Percentiles rank a stretch among this genome's conserved stretches.
Evolutionary conservation across 1,140 invertebrate species (phyloP).

Genomic region (Radopholus similis): DNA sequence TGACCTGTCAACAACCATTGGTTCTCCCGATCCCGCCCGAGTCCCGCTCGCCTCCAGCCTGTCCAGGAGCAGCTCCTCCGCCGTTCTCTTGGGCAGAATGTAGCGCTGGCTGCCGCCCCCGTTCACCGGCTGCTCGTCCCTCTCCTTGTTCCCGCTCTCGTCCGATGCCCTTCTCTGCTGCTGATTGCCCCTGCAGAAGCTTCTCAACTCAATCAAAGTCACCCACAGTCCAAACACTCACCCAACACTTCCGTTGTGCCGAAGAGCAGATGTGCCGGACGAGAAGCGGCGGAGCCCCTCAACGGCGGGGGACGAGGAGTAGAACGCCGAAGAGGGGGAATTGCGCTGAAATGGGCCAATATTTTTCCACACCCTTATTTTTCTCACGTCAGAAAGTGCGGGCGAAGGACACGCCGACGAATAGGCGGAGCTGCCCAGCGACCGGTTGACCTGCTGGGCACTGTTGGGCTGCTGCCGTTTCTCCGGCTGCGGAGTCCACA

Average conservation of each 20-base stretch:
- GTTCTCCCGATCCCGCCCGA: background rate
- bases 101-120: background rate
- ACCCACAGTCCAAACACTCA: background rate
- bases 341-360: background rate
- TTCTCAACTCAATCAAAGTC: background rate
- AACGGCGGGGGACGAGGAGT: background rate
- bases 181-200: background rate
- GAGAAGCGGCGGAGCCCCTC: background rate
- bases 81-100: slow-evolving; percentile 22
- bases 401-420: background rate
- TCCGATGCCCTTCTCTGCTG: background rate
- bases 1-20: slow-evolving; percentile 17
- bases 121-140: background rate
- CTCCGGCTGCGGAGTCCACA: background rate
- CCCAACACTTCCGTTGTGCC: background rate
- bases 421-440: background rate
- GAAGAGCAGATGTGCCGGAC: background rate
- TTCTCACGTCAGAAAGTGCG: no score
- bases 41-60: slow-evolving; percentile 19
- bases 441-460: background rate
- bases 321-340: background rate
- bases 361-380: no score
- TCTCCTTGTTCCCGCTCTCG: background rate
- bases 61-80: slow-evolving; percentile 28
- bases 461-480: background rate